Percentiles rank a stretch among this genome's conserved stretches.
These are phyloP conservation scores for Phycodurus eques DNA, from an alignment of 2,113 vertebrate species.

Conservation along the genomic window DNA sequence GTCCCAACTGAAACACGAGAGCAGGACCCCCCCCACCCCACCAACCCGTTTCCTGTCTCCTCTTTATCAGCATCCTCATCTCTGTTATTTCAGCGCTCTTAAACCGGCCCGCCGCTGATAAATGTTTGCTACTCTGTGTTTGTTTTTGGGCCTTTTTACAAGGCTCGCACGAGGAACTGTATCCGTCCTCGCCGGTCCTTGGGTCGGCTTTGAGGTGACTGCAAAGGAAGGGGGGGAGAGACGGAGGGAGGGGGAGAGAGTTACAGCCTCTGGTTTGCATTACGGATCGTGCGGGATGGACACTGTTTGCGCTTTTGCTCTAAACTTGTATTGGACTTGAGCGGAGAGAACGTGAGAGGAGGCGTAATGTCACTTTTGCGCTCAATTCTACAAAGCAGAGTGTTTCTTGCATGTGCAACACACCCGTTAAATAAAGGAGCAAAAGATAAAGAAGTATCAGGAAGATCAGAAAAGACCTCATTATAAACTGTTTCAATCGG, in stretches of 20 bases:
- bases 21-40: constrained; percentile 57
- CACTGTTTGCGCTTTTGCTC: constrained; percentile 54
- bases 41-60: constrained; percentile 71
- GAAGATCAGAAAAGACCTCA: too few relatives aligned
- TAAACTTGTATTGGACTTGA: constrained; percentile 33
- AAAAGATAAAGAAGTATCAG: not conserved
- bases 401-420: not conserved
- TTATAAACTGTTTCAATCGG: not conserved
- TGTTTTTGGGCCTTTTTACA: constrained; percentile 52
- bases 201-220: constrained; percentile 65
- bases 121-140: constrained; percentile 71
- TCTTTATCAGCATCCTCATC: constrained; percentile 71
- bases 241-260: not conserved
- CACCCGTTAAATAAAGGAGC: not conserved
- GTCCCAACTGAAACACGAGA: constrained; percentile 65
- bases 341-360: constrained; percentile 7
- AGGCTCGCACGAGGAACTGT: constrained; percentile 69
- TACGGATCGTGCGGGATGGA: constrained; percentile 64
- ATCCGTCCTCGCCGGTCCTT: constrained; percentile 22
- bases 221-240: constrained; percentile 42
- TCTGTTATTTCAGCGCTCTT: constrained; percentile 64
- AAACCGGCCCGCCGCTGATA: constrained; percentile 68
- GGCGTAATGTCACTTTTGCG: constrained; percentile 7
- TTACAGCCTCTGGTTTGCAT: constrained; percentile 74
- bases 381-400: constrained; percentile 11